phyloP scores from a whole-genome alignment of 2,113 vertebrate species.

The Cyphomyrus plagiostoma region DNA sequence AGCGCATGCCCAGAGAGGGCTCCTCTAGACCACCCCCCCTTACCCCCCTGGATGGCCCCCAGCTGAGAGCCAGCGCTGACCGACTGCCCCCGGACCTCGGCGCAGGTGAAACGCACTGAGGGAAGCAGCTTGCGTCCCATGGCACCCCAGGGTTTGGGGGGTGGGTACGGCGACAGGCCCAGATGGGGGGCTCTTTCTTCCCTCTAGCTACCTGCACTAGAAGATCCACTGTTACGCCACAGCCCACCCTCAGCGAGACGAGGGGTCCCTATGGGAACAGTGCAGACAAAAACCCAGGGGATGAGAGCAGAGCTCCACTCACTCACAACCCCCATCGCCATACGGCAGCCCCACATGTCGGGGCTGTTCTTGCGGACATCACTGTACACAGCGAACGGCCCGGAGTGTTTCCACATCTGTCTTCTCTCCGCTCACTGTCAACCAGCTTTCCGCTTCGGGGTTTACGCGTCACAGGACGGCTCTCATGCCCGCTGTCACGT shows the following conservation, averaged over 20 bases:
- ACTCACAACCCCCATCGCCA: neutral
- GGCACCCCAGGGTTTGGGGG: neutral
- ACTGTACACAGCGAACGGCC: slow-evolving; percentile 18
- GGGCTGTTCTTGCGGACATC: neutral
- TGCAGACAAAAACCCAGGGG: slow-evolving; percentile 11
- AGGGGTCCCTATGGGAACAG: neutral
- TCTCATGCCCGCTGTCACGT: neutral
- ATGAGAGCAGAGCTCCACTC: neutral
- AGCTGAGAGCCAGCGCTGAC: neutral
- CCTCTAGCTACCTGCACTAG: slow-evolving; percentile 27
- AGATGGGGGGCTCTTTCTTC: slow-evolving; percentile 23
- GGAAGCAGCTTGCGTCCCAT: neutral
- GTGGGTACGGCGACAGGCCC: neutral
- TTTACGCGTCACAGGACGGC: neutral
- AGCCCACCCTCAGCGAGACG: neutral
- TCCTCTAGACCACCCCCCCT: neutral
- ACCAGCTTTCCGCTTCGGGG: neutral
- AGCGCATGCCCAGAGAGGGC: neutral
- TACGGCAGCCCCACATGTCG: neutral
- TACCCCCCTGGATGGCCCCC: neutral
- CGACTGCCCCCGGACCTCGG: neutral
- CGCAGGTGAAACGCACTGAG: neutral
- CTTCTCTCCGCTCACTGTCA: slow-evolving; percentile 21
- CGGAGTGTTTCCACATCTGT: slow-evolving; percentile 45
- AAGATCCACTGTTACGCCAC: slow-evolving; percentile 7